Conservation (phyloP, 2,797 vertebrate genomes). For the Sebastes taczanowskii region DNA sequence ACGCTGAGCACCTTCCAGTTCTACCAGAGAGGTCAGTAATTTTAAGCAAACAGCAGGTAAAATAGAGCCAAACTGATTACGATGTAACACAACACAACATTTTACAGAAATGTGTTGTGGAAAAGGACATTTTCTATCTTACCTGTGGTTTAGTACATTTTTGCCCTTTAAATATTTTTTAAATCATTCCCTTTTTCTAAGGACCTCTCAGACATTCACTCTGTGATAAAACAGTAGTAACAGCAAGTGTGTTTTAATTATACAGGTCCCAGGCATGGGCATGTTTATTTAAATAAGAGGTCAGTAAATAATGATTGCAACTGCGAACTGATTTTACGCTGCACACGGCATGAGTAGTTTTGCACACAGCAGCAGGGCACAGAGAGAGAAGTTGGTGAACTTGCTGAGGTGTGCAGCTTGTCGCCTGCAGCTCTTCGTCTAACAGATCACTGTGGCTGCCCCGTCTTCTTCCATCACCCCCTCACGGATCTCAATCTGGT, state of each 20-base stretch:
- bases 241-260: not conserved
- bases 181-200: not conserved
- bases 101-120: too few relatives aligned
- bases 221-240: not conserved
- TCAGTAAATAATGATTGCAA: not conserved
- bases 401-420: not conserved
- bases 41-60: too few relatives aligned
- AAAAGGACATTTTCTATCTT: not conserved
- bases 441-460: not conserved
- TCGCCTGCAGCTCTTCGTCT: not conserved
- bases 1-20: conserved; percentile 90
- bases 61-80: not conserved
- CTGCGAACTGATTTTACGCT: not conserved
- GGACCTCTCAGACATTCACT: not conserved
- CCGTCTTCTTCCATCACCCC: not conserved
- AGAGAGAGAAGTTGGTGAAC: not conserved
- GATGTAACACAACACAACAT: too few relatives aligned
- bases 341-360: not conserved
- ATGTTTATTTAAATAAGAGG: not conserved
- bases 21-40: conserved; percentile 86
- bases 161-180: not conserved
- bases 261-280: not conserved
- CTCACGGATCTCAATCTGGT: not conserved
- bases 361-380: not conserved
- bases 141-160: not conserved